Evolutionary conservation across 2,113 vertebrate genomes (phyloP).

Genomic region (Saccopteryx bilineata): DNA sequence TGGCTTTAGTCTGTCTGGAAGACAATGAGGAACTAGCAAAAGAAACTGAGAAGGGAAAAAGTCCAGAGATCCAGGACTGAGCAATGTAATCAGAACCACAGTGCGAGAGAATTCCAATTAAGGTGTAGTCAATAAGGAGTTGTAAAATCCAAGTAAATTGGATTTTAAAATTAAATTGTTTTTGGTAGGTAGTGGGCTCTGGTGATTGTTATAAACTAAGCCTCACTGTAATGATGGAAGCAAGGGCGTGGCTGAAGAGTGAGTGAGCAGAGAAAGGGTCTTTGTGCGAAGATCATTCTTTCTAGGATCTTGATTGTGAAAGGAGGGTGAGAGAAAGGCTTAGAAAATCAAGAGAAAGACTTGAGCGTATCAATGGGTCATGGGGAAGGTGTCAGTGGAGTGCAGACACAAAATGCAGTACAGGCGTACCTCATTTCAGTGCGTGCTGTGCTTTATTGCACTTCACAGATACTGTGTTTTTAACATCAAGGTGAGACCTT

Average conservation of each 20-base stretch:
- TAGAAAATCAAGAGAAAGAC: neutral
- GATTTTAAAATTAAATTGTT: constrained; percentile 9
- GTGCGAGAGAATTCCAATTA: neutral
- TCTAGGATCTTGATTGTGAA: constrained; percentile 24
- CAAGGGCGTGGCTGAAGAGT: neutral
- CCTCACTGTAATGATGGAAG: neutral
- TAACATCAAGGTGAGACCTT: neutral
- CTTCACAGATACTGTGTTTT: neutral
- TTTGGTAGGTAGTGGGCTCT: neutral
- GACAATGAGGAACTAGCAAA: neutral
- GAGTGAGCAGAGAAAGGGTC: neutral
- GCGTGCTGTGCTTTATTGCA: neutral
- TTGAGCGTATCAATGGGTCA: neutral
- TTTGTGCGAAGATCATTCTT: neutral
- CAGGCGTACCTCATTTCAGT: neutral
- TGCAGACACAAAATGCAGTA: neutral
- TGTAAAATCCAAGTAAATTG: neutral
- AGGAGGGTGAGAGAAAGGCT: neutral
- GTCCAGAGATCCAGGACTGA: neutral
- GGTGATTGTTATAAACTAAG: neutral
- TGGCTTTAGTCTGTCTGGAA: neutral
- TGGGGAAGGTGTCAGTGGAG: neutral
- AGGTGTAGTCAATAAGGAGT: neutral
- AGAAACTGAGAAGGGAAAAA: neutral
- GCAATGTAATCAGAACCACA: neutral